Base-by-base conservation (phyloP, 2,797 vertebrate genomes). In the Poecilia picta region DNA sequence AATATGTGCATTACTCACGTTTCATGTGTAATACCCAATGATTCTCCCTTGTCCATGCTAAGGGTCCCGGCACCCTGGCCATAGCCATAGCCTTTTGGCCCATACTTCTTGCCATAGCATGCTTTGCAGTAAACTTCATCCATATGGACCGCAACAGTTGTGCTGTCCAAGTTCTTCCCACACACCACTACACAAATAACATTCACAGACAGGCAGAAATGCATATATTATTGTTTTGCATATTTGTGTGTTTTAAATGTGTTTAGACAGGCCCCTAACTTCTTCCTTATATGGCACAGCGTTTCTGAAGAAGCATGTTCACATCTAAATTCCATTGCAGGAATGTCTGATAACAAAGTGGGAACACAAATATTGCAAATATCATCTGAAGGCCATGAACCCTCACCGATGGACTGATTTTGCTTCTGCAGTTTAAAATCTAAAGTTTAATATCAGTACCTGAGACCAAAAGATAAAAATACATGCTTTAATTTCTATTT, bases 41-140 rank as follows among this genome's bases (percentile, higher is more conserved):
- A 92, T 90, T 98, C 97, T 2, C 98, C 98, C 73, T 93, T 96
- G 94, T 99, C 98, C 51, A 94, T 99, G 94, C 96, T 99, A 85
- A 99, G 95, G 0, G 96, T 97, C 20, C 98, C 98, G 0, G 98
- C 97, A 72, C 98, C 98, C 83, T 96, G 96, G 16, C 98, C 98
- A 0, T 94, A 99, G 3, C 98, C 98, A 0, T 99, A 99, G 88
- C 98, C 98, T 94, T 99, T 99, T 77, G 98, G 98, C 8, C 98
- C 98, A 0, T 98, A 97, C 90, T 98, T 98, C 95, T 98, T 99
- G 85, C 97, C 96, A 0, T 99, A 98, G 93, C 98, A 99, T n/a
- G 97, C 94, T 90, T 97, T 98, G 95, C 98, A 99, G 92, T 97
- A 99, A 88, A 99, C 95, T 92, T 99, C 97, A 15, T 98, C 97